Base-by-base conservation (phyloP, 2,888 invertebrate genomes). In the Drosophila siamana region DNA sequence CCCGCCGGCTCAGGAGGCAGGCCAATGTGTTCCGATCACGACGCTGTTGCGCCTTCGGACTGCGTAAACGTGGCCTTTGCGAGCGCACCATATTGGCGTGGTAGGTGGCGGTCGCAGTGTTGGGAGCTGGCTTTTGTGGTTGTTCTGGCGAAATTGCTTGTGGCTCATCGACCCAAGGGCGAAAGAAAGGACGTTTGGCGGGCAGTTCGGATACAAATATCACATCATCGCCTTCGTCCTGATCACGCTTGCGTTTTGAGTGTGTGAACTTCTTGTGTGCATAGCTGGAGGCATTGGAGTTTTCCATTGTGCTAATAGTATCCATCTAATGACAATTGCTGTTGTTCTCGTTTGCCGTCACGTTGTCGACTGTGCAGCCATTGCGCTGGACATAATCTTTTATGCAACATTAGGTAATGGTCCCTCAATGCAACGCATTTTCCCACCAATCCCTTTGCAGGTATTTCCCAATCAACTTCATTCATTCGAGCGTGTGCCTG, bases 41-140 rank as follows among this genome's bases (percentile, higher is more conserved):
- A 33, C 91, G 83, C 52, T 87, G 80, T 40, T 91, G 91, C 38
- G 90, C 91, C 66, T 81, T 85, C 9, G 72, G 57, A 50, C 73
- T 81, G 36, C 79, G 80, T 44, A 80, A 76, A 0, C 62, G 70
- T 0, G 44, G 36, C 11, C 46, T 43, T 13, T 84, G 81, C 11
- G 65, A 64, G 5, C 89, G 81, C 36, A 86, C 85, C 88, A 89
- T 90, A 38, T 88, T 89, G 26, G 76, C 72, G 7, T 82, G 84
- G 50, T 86, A 86, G 1, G 65, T 78, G 22, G 30, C 16, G 41
- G 60, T 41, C 46, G 56, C 38, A 2, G 60, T 33, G 3, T n/a
- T 46, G 9, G 48, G 44, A 1, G 54, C 38, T 9, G 65, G 43
- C 7, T 63, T 48, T n/a, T 19, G 47, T 11, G 19, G 19, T 33